Conservation (phyloP, 1,140 invertebrate species). For the Heliconius hermathena region DNA sequence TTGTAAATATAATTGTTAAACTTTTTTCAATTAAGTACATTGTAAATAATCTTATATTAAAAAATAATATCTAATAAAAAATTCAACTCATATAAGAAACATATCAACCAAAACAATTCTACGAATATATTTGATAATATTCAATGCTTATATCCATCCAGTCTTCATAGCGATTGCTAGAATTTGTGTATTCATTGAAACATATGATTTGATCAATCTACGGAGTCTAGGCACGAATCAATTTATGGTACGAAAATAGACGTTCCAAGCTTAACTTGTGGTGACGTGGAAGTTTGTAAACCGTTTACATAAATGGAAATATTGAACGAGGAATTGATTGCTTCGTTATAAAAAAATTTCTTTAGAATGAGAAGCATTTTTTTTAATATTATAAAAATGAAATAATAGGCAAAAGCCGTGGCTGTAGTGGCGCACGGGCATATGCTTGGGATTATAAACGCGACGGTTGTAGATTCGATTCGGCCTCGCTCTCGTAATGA, state of each 20-base stretch:
- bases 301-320: background rate
- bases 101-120: background rate
- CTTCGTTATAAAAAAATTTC: background rate
- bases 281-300: background rate
- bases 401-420: no score
- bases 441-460: no score
- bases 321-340: background rate
- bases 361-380: background rate
- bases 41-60: no score
- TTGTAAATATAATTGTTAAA: no score
- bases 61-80: no score
- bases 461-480: no score
- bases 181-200: slow-evolving; percentile 10
- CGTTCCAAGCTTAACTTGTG: background rate
- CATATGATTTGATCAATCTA: slow-evolving; percentile 7
- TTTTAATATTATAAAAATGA: background rate
- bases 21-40: no score
- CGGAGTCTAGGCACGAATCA: slow-evolving; percentile 9
- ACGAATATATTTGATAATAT: background rate
- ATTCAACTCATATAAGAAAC: background rate
- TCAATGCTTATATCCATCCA: background rate
- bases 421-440: no score
- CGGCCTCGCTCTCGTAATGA: no score
- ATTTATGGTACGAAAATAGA: slow-evolving; percentile 13
- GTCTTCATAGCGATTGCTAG: background rate